phyloP scores from a whole-genome alignment of 2,113 vertebrate genomes.

The Lampris megalopsis region DNA sequence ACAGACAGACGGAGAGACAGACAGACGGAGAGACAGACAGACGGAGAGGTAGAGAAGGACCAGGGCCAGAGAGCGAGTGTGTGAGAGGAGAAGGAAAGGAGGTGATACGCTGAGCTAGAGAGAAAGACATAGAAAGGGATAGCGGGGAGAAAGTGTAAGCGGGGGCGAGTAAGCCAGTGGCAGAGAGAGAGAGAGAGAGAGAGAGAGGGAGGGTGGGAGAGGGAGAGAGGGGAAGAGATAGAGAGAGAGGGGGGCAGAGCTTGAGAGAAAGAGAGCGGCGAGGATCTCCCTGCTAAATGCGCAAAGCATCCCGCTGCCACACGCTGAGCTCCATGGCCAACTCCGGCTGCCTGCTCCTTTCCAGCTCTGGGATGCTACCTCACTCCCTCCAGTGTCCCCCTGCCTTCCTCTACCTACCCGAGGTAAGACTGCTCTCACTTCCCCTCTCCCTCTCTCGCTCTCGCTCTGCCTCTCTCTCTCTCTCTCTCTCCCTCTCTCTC shows the following conservation, averaged over 20 bases:
- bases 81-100: constrained; percentile 17
- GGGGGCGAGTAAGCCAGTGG: constrained; percentile 18
- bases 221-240: constrained; percentile 30
- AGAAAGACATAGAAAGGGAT: constrained; percentile 26
- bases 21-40: constrained; percentile 27
- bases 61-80: neutral
- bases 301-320: constrained; percentile 82
- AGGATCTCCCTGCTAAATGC: constrained; percentile 81
- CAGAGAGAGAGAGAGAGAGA: constrained; percentile 32
- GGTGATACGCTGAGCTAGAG: constrained; percentile 6
- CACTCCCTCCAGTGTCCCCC: constrained; percentile 91
- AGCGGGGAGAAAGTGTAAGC: constrained; percentile 39
- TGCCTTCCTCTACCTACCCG: constrained; percentile 95
- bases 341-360: constrained; percentile 96
- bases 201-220: constrained; percentile 21
- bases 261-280: constrained; percentile 29
- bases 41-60: constrained; percentile 15
- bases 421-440: constrained; percentile 86
- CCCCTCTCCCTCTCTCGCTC: neutral
- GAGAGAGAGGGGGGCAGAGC: constrained; percentile 50
- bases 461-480: neutral
- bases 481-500: constrained; percentile 12
- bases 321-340: constrained; percentile 98
- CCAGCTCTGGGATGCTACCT: constrained; percentile 94
- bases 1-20: constrained; percentile 32